Evolutionary conservation across 2,888 invertebrate genomes (phyloP), one percentile per base, ranked within the genome.

Genomic region (Agelastica alni): DNA sequence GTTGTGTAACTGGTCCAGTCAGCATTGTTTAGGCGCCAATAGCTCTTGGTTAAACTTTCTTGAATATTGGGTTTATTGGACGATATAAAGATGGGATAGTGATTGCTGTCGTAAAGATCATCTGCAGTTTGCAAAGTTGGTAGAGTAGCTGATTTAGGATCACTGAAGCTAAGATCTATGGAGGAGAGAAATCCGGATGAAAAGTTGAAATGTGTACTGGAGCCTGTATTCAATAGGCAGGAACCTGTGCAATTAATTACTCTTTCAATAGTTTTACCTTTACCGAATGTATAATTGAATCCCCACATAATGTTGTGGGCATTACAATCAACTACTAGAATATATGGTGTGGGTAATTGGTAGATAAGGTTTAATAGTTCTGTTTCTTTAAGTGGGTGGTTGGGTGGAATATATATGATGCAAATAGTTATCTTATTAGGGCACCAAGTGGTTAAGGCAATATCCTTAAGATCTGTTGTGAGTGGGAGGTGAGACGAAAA

Each of bases 21-120:
- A 22, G 22, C 22, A 22, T 22, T 22, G 22, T 22, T 5, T 30
- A 30, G 30, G 5, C 30, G 30, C 30, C 30, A 30, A n/a, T 30
- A 30, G 30, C n/a, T 30, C n/a, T n/a, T 30, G 30, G n/a, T 7
- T 30, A 30, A 30, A 30, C 3, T 30, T 30, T 30, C 4, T 30
- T 30, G 7, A n/a, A 5, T 30, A 34, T 34, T 34, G 4, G 34
- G 14, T 6, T 13, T 34, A n/a, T 34, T 34, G 4, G 34, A 34
- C 13, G 18, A 16, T 37, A 37, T 37, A n/a, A 37, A 12, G 10
- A 34, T 34, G 4, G 34, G 10, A 34, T 12, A 34, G 14, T 34
- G 13, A 34, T 34, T 34, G 17, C 37, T 37, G 17, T 37, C 37
- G n/a, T n/a, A n/a, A n/a, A n/a, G n/a, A n/a, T n/a, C n/a, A n/a